Evolutionary conservation across 2,797 vertebrate genomes (phyloP), one percentile per base, ranked within the genome.

Genomic region (Delichon dasypus): DNA sequence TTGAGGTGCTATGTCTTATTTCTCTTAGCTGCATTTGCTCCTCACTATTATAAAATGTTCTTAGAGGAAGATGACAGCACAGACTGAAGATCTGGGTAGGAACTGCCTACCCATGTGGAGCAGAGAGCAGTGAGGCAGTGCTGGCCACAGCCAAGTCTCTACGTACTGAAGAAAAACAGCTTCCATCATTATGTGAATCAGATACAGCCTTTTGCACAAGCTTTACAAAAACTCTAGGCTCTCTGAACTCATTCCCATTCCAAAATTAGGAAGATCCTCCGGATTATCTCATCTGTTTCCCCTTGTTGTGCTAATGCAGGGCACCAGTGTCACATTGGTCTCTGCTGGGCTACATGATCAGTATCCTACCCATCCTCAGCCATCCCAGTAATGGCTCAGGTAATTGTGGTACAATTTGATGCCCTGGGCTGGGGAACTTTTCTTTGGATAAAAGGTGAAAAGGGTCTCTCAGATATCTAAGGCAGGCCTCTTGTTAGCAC

Each of bases 281-380:
- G 44, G 19, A 55, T 60, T 57, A 40, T 18, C 22, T 83, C 1
- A 2, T 40, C 50, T 55, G 9, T 55, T 85, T 70, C 20, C 32
- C 2, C 1, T 1, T n/a, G 11, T 44, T 73, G 47, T 53, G 22
- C 20, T 7, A 11, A 25, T 36, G 5, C 27, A 66, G 5, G 27
- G 18, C 34, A 61, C 11, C 13, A 58, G 10, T 13, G 21, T 15
- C 62, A 34, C 4, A 2, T 25, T 1, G 3, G 27, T 50, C 34
- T 81, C 54, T 40, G 29, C 20, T 66, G 21, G 32, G 53, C 66
- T 30, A 26, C 38, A 36, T 0, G 0, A 22, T 5, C 38, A 42
- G n/a, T 34, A 38, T 51, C 27, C 36, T 60, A 10, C 10, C 57
- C 15, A 3, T 60, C 29, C 26, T 45, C 65, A 81, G 42, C n/a